A percentile compares a stretch with the other conserved stretches of the same genome.
Evolutionary conservation across 23 tunicate genomes (phyloP).

Genomic region (Ascidia mentula): DNA sequence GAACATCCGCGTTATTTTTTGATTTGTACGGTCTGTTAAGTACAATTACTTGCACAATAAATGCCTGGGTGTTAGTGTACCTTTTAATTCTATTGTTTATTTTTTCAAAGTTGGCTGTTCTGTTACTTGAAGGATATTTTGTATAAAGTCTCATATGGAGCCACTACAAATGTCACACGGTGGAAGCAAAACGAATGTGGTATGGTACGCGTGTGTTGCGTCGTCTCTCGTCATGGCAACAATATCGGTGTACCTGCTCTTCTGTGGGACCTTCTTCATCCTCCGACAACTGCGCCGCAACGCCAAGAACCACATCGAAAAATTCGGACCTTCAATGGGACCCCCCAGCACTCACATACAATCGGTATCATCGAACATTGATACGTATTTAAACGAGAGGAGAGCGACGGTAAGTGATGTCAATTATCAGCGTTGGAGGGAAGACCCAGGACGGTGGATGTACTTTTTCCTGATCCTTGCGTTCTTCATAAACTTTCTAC

Average conservation of each 20-base stretch:
- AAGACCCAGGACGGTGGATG: conserved; percentile 31
- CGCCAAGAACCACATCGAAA: not conserved
- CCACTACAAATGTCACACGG: no score
- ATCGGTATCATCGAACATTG: not conserved
- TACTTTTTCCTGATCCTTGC: conserved; percentile 23
- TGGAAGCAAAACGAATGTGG: not conserved
- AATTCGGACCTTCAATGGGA: not conserved
- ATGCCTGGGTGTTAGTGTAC: no score
- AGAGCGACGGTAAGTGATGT: not conserved
- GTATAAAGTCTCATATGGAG: no score
- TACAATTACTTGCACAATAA: no score
- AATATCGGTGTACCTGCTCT: conserved; percentile 5
- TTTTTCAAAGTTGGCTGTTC: no score
- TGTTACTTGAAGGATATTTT: no score
- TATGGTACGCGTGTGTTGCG: not conserved
- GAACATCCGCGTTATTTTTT: no score
- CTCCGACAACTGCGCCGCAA: not conserved
- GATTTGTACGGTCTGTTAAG: no score
- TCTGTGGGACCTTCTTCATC: conserved; percentile 21
- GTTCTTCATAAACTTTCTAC: conserved; percentile 5
- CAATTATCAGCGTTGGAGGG: not conserved
- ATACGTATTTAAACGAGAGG: not conserved
- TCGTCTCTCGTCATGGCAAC: conserved; percentile 4
- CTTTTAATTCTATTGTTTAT: no score
- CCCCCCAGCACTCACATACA: not conserved